phyloP scores from a whole-genome alignment of 2,888 invertebrate species.

The Helicoverpa assulta region DNA sequence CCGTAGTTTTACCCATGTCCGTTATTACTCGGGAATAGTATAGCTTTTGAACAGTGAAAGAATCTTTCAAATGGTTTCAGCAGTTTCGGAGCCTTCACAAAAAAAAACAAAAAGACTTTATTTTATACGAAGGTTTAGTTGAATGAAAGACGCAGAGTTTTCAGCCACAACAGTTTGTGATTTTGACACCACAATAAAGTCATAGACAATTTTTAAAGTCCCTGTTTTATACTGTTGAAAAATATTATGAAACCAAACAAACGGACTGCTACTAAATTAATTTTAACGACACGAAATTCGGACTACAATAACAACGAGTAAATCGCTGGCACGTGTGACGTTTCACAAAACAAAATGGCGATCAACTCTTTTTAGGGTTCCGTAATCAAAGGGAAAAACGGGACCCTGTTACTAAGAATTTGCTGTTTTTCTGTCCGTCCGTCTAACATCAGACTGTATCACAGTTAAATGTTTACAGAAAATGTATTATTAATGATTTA shows the following conservation, averaged over 20 bases:
- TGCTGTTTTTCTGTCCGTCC: no score
- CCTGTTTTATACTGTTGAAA: not conserved
- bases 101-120: no score
- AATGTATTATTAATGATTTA: no score
- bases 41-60: no score
- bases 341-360: constrained; percentile 9
- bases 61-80: no score
- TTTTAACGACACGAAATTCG: constrained; percentile 27
- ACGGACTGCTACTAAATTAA: constrained; percentile 6
- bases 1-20: no score
- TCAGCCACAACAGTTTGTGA: not conserved
- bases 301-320: constrained; percentile 14
- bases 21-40: no score
- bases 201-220: not conserved
- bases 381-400: no score
- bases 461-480: no score
- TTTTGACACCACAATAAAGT: not conserved
- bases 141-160: not conserved
- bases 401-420: no score
- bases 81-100: no score
- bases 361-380: not conserved
- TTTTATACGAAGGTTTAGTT: not conserved
- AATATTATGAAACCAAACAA: constrained; percentile 3
- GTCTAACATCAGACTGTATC: no score
- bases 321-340: constrained; percentile 17